phyloP scores from a whole-genome alignment of 2,888 invertebrate species.

The Phaedon cochleariae region DNA sequence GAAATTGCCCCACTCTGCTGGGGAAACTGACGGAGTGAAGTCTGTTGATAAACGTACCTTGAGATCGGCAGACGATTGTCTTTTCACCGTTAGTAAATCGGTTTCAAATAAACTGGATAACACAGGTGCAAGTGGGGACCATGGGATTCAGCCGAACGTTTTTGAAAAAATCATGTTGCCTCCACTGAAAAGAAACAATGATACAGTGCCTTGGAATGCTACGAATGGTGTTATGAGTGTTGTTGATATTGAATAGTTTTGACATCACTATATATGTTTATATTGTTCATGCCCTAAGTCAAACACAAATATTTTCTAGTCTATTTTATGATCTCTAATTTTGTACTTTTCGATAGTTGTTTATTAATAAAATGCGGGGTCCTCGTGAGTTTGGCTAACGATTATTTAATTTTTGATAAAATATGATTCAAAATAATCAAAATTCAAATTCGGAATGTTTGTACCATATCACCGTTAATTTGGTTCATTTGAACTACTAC shows the following conservation, averaged over 20 bases:
- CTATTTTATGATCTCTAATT: conserved; percentile 30
- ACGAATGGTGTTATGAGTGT: conserved; percentile 41
- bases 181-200: conserved; percentile 17
- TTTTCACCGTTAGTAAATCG: conserved; percentile 41
- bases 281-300: conserved; percentile 11
- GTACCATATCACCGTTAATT: no score
- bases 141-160: conserved; percentile 14
- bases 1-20: conserved; percentile 36
- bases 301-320: conserved; percentile 33
- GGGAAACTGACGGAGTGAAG: conserved; percentile 31
- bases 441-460: no score
- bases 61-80: conserved; percentile 55
- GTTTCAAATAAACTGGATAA: conserved; percentile 40
- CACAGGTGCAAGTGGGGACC: conserved; percentile 44
- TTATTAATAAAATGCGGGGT: conserved; percentile 24
- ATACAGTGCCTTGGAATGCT: conserved; percentile 32
- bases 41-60: conserved; percentile 46
- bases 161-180: conserved; percentile 21
- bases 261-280: not conserved
- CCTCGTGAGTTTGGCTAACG: no score
- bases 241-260: conserved; percentile 42
- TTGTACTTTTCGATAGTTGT: conserved; percentile 27
- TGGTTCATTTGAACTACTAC: no score
- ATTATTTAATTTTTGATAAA: no score
- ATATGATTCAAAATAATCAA: no score